These are phyloP conservation scores for Dicycla oo DNA, from an alignment of 2,888 invertebrate genomes.

Conservation along the genomic window DNA sequence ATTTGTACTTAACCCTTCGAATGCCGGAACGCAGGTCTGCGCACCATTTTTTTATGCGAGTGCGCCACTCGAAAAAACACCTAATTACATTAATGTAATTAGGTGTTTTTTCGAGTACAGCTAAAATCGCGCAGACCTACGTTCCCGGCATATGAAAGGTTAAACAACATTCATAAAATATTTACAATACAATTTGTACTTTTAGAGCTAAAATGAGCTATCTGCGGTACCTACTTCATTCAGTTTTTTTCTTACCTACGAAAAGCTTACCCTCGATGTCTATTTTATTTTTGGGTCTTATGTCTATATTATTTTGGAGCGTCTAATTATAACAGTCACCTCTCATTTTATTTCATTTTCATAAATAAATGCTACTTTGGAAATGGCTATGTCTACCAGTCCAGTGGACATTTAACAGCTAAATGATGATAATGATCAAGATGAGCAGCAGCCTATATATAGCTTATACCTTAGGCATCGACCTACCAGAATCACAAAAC, in stretches of 20 bases:
- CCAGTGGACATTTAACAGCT: neutral
- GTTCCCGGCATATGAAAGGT: too few relatives aligned
- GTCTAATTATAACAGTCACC: too few relatives aligned
- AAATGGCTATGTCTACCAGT: neutral
- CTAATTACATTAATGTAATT: too few relatives aligned
- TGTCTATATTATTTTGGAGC: neutral
- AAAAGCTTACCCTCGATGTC: neutral
- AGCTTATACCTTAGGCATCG: neutral
- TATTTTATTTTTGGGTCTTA: neutral
- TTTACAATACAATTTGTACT: too few relatives aligned
- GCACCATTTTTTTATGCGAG: too few relatives aligned
- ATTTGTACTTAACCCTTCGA: too few relatives aligned
- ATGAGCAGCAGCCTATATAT: neutral
- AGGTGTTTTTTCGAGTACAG: too few relatives aligned
- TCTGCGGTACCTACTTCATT: neutral
- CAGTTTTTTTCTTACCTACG: neutral
- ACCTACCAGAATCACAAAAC: neutral
- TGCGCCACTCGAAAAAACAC: too few relatives aligned
- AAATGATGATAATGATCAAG: neutral
- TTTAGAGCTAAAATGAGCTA: neutral
- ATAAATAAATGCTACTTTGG: neutral
- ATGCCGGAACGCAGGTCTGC: too few relatives aligned
- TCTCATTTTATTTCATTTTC: neutral
- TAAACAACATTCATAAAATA: neutral
- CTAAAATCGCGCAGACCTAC: too few relatives aligned